Conservation (phyloP, 2,888 invertebrate species). For the Himalopsyche tibetana region DNA sequence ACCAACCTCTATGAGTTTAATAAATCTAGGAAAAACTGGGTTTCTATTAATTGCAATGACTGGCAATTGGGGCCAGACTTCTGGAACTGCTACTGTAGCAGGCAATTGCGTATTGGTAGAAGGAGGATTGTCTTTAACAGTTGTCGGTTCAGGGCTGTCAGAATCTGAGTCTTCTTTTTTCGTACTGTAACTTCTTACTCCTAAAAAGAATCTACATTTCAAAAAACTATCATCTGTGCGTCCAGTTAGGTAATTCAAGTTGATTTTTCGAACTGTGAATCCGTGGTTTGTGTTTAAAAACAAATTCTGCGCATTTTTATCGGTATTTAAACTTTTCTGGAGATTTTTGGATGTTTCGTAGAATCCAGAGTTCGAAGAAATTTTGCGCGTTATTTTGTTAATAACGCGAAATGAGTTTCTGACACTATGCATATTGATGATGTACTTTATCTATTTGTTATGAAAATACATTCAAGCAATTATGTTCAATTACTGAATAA, state of each 20-base stretch:
- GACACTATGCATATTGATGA: constrained; percentile 44
- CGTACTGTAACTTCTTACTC: constrained; percentile 61
- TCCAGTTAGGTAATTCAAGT: background rate
- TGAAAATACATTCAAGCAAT: background rate
- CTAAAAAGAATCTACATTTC: constrained; percentile 29
- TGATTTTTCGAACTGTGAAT: constrained; percentile 10
- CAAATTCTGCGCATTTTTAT: constrained; percentile 1
- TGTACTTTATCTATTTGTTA: background rate
- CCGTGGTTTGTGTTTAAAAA: constrained; percentile 43
- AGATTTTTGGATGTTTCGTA: constrained; percentile 42
- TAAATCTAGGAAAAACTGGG: constrained; percentile 98
- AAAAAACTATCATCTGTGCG: background rate
- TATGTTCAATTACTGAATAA: background rate
- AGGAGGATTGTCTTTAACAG: constrained; percentile 70
- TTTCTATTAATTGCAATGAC: constrained; percentile 95
- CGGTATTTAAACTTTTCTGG: background rate
- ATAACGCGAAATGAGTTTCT: constrained; percentile 47
- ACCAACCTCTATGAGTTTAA: constrained; percentile 94
- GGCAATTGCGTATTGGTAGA: constrained; percentile 79
- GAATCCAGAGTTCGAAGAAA: background rate
- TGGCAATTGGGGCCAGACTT: constrained; percentile 97
- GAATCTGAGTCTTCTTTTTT: constrained; percentile 65
- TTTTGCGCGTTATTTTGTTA: constrained; percentile 4
- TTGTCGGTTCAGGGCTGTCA: constrained; percentile 65
- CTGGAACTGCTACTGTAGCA: constrained; percentile 95